These are phyloP conservation scores for Leucophenga varia DNA, from an alignment of 1,140 invertebrate genomes.

Conservation along the genomic window DNA sequence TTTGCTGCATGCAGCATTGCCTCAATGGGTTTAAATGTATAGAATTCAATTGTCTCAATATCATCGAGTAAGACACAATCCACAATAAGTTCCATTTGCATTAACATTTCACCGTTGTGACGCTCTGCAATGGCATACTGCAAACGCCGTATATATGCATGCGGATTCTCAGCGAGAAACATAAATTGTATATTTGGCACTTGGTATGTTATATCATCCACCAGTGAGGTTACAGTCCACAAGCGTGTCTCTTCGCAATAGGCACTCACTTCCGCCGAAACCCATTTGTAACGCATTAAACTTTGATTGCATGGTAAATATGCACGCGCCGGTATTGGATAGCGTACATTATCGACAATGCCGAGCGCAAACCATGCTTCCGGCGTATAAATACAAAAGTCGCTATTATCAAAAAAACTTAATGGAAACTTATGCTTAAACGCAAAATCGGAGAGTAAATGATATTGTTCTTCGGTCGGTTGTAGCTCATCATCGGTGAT, in stretches of 20 bases:
- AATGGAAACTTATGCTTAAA: conserved; percentile 45
- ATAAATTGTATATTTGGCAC: conserved; percentile 48
- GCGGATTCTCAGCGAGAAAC: conserved; percentile 48
- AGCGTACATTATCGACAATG: conserved; percentile 26
- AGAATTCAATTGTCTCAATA: conserved; percentile 29
- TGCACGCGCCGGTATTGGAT: conserved; percentile 40
- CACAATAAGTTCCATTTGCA: conserved; percentile 47
- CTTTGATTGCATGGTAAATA: conserved; percentile 35
- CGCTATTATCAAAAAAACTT: conserved; percentile 46
- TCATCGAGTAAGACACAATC: conserved; percentile 47
- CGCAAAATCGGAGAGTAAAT: conserved; percentile 38
- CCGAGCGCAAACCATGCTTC: conserved; percentile 45
- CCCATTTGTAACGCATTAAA: conserved; percentile 37
- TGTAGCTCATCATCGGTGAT: conserved; percentile 30
- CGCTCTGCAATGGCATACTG: conserved; percentile 33
- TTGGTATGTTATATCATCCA: conserved; percentile 33
- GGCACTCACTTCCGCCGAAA: conserved; percentile 27
- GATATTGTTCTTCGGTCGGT: conserved; percentile 44
- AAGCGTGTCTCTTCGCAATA: conserved; percentile 24
- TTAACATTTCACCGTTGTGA: conserved; percentile 36
- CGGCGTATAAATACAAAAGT: conserved; percentile 38
- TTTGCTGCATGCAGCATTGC: conserved; percentile 15
- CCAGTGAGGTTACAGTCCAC: conserved; percentile 32
- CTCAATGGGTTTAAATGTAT: conserved; percentile 39
- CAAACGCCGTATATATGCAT: conserved; percentile 36